phyloP scores from a whole-genome alignment of 2,888 invertebrate genomes.

The Hypomecis atomaria region DNA sequence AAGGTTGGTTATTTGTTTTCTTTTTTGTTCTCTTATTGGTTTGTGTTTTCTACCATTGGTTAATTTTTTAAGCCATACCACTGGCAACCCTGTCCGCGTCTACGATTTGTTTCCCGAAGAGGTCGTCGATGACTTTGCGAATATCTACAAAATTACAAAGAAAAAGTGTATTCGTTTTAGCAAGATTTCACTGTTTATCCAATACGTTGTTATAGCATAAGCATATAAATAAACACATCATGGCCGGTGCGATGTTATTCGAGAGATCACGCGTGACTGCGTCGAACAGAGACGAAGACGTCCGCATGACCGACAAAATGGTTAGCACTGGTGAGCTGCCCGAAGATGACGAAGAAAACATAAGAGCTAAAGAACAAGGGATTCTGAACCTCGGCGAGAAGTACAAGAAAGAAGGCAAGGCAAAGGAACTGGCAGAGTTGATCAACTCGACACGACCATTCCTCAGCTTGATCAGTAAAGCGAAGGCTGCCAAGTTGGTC shows the following conservation, averaged over 20 bases:
- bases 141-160: constrained; percentile 82
- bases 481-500: constrained; percentile 99
- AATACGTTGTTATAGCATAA: constrained; percentile 73
- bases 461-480: constrained; percentile 97
- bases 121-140: constrained; percentile 84
- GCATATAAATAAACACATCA: constrained; percentile 84
- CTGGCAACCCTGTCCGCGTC: constrained; percentile 76
- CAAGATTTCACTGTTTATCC: constrained; percentile 71
- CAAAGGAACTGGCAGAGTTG: constrained; percentile 95
- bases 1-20: not conserved
- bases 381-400: constrained; percentile 96
- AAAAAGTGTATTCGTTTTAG: constrained; percentile 74
- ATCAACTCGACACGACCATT: constrained; percentile 98
- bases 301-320: constrained; percentile 90
- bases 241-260: constrained; percentile 96
- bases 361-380: constrained; percentile 96
- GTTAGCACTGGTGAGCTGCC: constrained; percentile 90
- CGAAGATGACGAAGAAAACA: constrained; percentile 95
- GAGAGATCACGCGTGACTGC: constrained; percentile 92
- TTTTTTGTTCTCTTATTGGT: no score
- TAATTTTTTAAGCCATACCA: constrained; percentile 29
- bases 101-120: constrained; percentile 81
- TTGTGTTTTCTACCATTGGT: constrained; percentile 23
- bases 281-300: constrained; percentile 90
- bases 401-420: constrained; percentile 96